phyloP scores from a whole-genome alignment of 2,113 vertebrate genomes.

The Protobothrops flavoviridis region DNA sequence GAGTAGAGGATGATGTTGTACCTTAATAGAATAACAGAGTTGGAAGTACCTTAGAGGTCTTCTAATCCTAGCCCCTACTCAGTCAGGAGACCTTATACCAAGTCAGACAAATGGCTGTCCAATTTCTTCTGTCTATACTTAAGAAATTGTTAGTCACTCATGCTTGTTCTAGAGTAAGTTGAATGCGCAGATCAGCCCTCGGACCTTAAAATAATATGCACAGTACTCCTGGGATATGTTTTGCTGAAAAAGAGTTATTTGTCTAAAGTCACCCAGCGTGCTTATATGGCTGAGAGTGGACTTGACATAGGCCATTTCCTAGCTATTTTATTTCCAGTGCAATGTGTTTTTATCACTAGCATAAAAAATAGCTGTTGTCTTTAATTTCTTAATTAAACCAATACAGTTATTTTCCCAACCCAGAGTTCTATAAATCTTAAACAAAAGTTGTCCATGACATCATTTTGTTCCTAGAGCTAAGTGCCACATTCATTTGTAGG shows the following conservation, averaged over 20 bases:
- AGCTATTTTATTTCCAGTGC: not conserved
- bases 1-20: not conserved
- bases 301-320: not conserved
- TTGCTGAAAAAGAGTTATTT: not conserved
- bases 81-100: not conserved
- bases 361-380: not conserved
- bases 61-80: too few species aligned
- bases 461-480: not conserved
- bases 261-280: not conserved
- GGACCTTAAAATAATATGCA: not conserved
- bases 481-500: not conserved
- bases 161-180: not conserved
- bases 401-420: not conserved
- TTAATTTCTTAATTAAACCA: conserved; percentile 1
- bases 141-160: not conserved
- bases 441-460: not conserved
- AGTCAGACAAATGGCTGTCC: not conserved
- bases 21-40: not conserved
- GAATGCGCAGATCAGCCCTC: not conserved
- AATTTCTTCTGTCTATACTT: not conserved
- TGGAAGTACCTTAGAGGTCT: too few species aligned
- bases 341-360: not conserved
- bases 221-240: not conserved
- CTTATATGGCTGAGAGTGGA: not conserved
- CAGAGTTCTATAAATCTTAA: not conserved